phyloP scores from a whole-genome alignment of 2,113 vertebrate genomes.

The Catagonus wagneri region DNA sequence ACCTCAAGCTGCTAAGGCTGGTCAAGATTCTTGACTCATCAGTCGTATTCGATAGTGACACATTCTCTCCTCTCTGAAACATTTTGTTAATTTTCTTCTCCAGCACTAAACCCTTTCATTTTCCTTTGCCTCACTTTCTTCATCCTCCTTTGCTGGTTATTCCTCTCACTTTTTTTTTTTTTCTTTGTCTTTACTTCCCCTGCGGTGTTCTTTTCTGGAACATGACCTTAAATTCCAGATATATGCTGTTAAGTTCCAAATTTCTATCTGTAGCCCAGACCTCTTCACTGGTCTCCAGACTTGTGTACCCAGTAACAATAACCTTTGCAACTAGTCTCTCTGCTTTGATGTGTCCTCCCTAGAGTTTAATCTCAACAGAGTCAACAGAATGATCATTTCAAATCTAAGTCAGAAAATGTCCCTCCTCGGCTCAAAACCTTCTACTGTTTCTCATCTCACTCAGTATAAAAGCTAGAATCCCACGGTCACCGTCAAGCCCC shows the following conservation, averaged over 20 bases:
- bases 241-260: background rate
- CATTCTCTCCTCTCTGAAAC: background rate
- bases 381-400: background rate
- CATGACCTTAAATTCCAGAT: background rate
- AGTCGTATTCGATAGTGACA: background rate
- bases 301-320: background rate
- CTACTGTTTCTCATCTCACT: background rate
- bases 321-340: background rate
- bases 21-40: background rate
- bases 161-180: background rate
- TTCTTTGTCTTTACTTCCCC: background rate
- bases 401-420: background rate
- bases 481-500: background rate
- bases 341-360: background rate
- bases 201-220: background rate
- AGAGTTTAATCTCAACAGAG: background rate
- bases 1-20: background rate
- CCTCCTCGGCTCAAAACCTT: background rate
- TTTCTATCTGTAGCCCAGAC: background rate
- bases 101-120: background rate
- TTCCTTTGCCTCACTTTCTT: background rate
- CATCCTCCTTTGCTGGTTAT: background rate
- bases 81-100: background rate
- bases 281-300: background rate
- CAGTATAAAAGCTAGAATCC: background rate